phyloP scores from a whole-genome alignment of 2,888 invertebrate species.

The Mythimna vitellina region DNA sequence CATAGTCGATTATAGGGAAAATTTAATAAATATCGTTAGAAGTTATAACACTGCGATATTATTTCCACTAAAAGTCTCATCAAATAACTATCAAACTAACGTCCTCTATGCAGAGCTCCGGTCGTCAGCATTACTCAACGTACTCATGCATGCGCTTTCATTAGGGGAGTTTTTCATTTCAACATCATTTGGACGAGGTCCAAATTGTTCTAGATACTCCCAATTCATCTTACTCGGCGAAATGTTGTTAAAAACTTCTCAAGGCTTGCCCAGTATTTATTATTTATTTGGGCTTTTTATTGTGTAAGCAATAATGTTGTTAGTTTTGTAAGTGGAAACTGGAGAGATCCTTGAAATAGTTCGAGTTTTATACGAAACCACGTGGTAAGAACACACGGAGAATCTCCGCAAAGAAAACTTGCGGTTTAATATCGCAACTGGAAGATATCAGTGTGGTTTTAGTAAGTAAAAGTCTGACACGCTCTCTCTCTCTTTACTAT shows the following conservation, averaged over 20 bases:
- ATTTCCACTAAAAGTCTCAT: conserved; percentile 19
- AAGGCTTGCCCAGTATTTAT: conserved; percentile 36
- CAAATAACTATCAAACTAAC: conserved; percentile 31
- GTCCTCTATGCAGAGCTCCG: conserved; percentile 12
- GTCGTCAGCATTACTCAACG: conserved; percentile 43
- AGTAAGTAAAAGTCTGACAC: too few relatives aligned
- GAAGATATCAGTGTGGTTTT: too few relatives aligned
- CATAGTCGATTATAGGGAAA: too few relatives aligned
- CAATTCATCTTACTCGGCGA: conserved; percentile 58
- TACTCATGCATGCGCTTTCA: conserved; percentile 50
- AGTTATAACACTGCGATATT: not conserved
- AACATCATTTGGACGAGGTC: conserved; percentile 59
- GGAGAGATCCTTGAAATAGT: not conserved
- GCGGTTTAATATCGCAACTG: too few relatives aligned
- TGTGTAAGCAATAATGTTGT: conserved; percentile 8
- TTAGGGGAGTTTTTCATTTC: conserved; percentile 59
- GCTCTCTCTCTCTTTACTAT: too few relatives aligned
- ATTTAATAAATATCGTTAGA: not conserved
- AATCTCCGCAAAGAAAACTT: too few relatives aligned
- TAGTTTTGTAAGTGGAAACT: not conserved
- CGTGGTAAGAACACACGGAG: not conserved
- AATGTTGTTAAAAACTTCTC: conserved; percentile 58
- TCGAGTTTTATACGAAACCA: not conserved
- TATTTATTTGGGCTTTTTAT: conserved; percentile 32
- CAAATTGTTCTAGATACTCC: conserved; percentile 57